A percentile compares a stretch with the other conserved stretches of the same genome.
These are phyloP conservation scores for Virgularia gustaviana DNA, from an alignment of 92 coral and sea anemone species.

Conservation along the genomic window DNA sequence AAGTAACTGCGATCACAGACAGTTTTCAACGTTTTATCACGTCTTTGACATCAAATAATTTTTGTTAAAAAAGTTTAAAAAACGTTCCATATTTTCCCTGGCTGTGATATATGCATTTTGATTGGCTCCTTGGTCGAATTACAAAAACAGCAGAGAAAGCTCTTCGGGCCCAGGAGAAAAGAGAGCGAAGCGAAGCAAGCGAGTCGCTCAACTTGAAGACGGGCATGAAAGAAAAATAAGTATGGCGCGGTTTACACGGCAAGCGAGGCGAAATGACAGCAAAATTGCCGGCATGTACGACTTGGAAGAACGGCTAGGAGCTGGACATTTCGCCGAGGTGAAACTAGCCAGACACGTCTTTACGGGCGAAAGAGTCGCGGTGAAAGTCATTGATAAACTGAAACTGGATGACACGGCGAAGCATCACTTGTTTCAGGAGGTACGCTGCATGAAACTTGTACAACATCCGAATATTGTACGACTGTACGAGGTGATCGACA, in stretches of 20 bases:
- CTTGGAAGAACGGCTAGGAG: conserved; percentile 85
- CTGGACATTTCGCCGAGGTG: conserved; percentile 96
- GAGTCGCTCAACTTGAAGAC: no score
- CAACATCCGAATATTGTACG: conserved; percentile 98
- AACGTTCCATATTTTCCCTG: no score
- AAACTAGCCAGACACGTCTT: conserved; percentile 95
- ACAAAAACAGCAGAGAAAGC: no score
- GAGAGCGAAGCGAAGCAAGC: no score
- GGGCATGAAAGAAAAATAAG: conserved; percentile 18
- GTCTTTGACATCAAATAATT: no score
- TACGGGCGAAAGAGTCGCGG: conserved; percentile 98
- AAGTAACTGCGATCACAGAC: no score
- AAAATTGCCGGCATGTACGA: conserved; percentile 95
- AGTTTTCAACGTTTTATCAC: no score
- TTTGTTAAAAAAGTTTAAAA: no score
- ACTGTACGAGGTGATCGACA: conserved; percentile 95
- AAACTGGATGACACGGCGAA: conserved; percentile 85
- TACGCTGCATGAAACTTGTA: conserved; percentile 97
- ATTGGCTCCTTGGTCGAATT: no score
- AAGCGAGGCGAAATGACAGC: conserved; percentile 70
- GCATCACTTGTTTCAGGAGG: conserved; percentile 90
- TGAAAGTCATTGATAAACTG: conserved; percentile 95
- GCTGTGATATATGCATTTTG: no score
- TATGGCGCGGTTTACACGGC: conserved; percentile 75
- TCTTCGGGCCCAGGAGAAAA: no score